Percentiles rank a stretch among this genome's conserved stretches.
Conservation (phyloP, 2,888 invertebrate genomes). For the Criorhina ranunculi region DNA sequence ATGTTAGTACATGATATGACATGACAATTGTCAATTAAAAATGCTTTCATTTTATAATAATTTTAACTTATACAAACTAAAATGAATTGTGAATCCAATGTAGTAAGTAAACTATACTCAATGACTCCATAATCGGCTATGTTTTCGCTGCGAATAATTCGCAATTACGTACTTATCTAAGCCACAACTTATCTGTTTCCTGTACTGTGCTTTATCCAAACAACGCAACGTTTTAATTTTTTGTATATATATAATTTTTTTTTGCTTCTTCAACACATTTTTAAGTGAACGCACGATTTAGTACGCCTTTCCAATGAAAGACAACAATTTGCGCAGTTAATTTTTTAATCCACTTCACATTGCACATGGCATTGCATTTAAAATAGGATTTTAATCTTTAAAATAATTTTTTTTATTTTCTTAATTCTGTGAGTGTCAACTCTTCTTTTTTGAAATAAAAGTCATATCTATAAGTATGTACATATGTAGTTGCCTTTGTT, state of each 20-base stretch:
- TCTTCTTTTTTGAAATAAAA: no score
- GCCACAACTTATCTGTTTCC: constrained; percentile 9
- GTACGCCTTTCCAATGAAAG: constrained; percentile 2
- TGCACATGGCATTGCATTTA: constrained; percentile 3
- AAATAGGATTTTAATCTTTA: neutral
- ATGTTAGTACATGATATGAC: no score
- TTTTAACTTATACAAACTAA: no score
- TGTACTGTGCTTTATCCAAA: constrained; percentile 6
- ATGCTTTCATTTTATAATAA: no score
- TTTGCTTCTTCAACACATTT: neutral
- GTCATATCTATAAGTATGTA: no score
- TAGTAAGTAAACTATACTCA: no score
- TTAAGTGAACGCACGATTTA: constrained; percentile 7
- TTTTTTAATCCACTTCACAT: constrained; percentile 10
- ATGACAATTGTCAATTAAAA: no score
- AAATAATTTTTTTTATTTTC: no score
- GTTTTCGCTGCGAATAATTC: neutral
- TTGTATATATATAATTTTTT: neutral
- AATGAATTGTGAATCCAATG: no score
- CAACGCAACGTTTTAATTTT: constrained; percentile 14
- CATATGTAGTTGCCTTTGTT: no score
- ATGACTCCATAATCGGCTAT: no score
- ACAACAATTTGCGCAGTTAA: constrained; percentile 1
- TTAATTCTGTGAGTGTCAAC: no score
- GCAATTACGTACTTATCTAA: neutral